A percentile compares a stretch with the other conserved stretches of the same genome.
These are phyloP conservation scores for Hemibagrus wyckioides DNA, from an alignment of 2,113 vertebrate genomes.

Conservation along the genomic window DNA sequence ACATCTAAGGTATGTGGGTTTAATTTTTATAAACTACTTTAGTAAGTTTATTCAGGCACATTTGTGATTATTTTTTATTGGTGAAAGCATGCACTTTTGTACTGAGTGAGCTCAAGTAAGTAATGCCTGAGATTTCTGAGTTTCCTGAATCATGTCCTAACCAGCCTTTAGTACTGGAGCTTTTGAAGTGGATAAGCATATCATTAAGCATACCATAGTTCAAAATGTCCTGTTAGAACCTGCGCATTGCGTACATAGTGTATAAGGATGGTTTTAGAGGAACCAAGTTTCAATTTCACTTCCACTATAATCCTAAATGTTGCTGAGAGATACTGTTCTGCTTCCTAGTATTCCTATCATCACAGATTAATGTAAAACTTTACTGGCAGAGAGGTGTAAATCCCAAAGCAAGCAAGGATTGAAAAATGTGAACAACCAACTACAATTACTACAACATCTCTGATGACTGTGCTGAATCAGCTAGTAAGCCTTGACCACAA, in stretches of 20 bases:
- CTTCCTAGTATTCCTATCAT: not conserved
- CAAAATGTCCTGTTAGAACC: slow-evolving; percentile 29
- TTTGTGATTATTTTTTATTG: not conserved
- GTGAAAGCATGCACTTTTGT: not conserved
- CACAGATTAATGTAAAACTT: not conserved
- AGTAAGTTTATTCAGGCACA: not conserved
- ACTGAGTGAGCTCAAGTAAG: slow-evolving; percentile 3
- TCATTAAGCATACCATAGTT: slow-evolving; percentile 38
- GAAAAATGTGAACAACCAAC: not conserved
- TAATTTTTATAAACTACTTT: not conserved
- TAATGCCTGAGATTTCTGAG: slow-evolving; percentile 32
- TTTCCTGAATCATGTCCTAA: slow-evolving; percentile 43
- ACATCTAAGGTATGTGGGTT: not conserved
- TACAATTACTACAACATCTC: not conserved
- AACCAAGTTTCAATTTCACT: not conserved
- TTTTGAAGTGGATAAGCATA: slow-evolving; percentile 42
- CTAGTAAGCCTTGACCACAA: slow-evolving; percentile 1
- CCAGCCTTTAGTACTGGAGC: slow-evolving; percentile 29
- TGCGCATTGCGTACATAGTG: not conserved
- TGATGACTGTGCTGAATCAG: slow-evolving; percentile 4
- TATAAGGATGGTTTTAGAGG: not conserved
- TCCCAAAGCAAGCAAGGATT: not conserved
- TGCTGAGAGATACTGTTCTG: not conserved
- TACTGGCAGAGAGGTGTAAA: not conserved
- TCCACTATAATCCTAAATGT: slow-evolving; percentile 5